phyloP scores from a whole-genome alignment of 2,888 invertebrate species.

The Rhimphoctona megacephalus region DNA sequence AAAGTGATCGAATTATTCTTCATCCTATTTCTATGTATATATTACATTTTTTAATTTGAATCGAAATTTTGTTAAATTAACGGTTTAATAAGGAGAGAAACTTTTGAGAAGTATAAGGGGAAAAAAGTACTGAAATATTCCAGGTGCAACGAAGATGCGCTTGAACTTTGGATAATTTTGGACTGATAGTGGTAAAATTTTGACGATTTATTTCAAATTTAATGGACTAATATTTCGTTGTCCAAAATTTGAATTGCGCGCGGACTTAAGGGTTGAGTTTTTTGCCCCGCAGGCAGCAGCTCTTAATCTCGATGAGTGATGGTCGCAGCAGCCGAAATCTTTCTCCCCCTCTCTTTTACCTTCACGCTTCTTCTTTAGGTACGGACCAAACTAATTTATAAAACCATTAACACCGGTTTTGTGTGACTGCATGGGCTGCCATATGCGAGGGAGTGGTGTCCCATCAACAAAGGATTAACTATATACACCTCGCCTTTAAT shows the following conservation, averaged over 20 bases:
- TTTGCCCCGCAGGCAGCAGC: constrained; percentile 60
- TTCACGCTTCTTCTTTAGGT: constrained; percentile 27
- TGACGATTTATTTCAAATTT: neutral
- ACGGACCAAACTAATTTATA: constrained; percentile 72
- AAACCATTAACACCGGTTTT: constrained; percentile 70
- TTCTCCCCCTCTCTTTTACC: constrained; percentile 31
- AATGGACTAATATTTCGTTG: neutral
- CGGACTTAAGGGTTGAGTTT: constrained; percentile 17
- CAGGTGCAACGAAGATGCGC: neutral
- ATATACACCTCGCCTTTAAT: constrained; percentile 45
- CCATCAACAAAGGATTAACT: constrained; percentile 57
- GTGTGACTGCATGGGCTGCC: constrained; percentile 55
- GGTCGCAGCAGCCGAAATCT: constrained; percentile 62
- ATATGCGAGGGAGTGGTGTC: constrained; percentile 47
- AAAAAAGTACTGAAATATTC: too few relatives aligned
- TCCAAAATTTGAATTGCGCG: neutral
- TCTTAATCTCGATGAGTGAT: constrained; percentile 70
- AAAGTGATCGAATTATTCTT: constrained; percentile 60
- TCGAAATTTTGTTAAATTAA: neutral
- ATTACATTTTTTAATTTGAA: neutral
- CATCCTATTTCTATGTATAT: neutral
- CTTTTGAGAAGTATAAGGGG: too few relatives aligned
- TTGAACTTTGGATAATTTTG: neutral
- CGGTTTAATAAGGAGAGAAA: neutral
- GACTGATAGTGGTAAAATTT: neutral